Conservation (phyloP, 2,113 vertebrate genomes). For the Austrofundulus limnaeus region DNA sequence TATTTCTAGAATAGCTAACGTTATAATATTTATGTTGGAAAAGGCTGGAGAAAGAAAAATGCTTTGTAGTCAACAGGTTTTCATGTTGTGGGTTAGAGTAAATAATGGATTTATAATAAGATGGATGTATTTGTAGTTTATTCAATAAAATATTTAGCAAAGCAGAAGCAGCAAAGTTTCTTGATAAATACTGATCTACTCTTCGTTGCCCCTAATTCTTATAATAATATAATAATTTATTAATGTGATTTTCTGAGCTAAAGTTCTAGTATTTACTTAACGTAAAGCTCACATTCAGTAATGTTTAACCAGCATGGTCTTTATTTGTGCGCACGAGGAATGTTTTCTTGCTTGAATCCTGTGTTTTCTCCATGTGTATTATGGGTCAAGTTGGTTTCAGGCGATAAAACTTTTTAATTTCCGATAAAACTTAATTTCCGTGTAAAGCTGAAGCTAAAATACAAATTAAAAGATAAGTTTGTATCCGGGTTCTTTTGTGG, state of each 20-base stretch:
- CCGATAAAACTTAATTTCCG: not conserved
- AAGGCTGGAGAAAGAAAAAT: constrained; percentile 1
- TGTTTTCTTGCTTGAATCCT: not conserved
- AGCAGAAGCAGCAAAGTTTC: too few relatives aligned
- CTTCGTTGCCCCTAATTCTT: not conserved
- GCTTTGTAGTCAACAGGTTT: constrained; percentile 19
- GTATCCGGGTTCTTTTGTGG: constrained; percentile 74
- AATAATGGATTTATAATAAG: constrained; percentile 18
- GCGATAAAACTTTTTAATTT: not conserved
- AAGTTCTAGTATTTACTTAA: not conserved
- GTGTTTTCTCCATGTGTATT: not conserved
- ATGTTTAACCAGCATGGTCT: constrained; percentile 18
- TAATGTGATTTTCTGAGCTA: not conserved
- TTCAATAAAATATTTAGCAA: not conserved
- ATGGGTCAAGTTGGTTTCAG: not conserved
- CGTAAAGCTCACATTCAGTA: not conserved
- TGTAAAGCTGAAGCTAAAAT: not conserved
- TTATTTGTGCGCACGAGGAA: not conserved
- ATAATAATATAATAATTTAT: too few relatives aligned
- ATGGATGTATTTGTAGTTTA: not conserved
- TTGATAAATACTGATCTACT: not conserved
- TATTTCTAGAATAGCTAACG: constrained; percentile 11
- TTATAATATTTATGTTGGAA: constrained; percentile 10
- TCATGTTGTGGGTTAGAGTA: not conserved
- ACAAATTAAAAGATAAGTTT: not conserved